Evolutionary conservation across 2,797 vertebrate species (phyloP).

Genomic region (Tangara arthus): DNA sequence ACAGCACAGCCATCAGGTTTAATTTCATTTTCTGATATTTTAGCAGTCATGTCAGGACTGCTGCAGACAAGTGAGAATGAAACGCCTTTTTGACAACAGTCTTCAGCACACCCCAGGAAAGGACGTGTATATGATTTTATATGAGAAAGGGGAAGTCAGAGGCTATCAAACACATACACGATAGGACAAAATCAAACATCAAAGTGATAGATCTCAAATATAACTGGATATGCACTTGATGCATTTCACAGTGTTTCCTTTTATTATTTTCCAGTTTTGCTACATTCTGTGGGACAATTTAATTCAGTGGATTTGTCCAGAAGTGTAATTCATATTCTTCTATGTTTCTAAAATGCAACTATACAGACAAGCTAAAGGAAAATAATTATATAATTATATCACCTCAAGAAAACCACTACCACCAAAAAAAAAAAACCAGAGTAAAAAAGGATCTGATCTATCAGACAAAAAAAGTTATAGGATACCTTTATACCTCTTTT

Average conservation of each 20-base stretch:
- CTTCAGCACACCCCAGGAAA: slow-evolving; percentile 41
- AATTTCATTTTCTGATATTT: slow-evolving; percentile 70
- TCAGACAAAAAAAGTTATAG: background rate
- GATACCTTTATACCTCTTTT: background rate
- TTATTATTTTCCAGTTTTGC: slow-evolving; percentile 21
- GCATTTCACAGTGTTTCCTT: slow-evolving; percentile 9
- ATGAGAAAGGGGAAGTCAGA: background rate
- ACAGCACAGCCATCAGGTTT: slow-evolving; percentile 52
- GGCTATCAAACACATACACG: background rate
- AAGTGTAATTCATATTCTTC: background rate
- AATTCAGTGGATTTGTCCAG: background rate
- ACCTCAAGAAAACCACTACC: background rate
- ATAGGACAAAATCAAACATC: slow-evolving; percentile 27
- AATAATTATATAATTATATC: background rate
- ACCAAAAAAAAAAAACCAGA: no score
- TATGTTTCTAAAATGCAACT: background rate
- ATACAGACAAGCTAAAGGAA: background rate
- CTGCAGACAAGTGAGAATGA: slow-evolving; percentile 45
- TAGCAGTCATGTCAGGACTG: slow-evolving; percentile 44
- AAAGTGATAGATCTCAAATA: slow-evolving; percentile 5
- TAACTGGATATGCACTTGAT: background rate
- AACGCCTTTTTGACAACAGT: slow-evolving; percentile 61
- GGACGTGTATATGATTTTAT: slow-evolving; percentile 21
- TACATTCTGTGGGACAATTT: background rate
- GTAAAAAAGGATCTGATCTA: background rate